A percentile compares a stretch with the other conserved stretches of the same genome.
These are phyloP conservation scores for Apostichopus parvimensis DNA, from an alignment of 35 echinoderm and acorn worm genomes.

Conservation along the genomic window DNA sequence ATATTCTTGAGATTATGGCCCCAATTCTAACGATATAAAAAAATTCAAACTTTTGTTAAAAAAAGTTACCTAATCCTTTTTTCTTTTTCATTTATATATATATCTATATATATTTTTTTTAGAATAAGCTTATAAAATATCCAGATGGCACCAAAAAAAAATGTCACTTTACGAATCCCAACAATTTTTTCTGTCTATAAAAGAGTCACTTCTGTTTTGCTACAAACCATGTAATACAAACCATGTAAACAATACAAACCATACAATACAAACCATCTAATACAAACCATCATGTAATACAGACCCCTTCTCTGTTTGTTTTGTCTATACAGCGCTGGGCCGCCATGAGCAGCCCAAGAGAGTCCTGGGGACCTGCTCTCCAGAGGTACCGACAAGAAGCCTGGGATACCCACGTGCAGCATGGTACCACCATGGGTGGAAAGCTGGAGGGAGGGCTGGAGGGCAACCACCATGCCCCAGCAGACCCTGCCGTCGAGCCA, in stretches of 20 bases:
- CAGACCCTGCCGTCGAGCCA: constrained; percentile 31
- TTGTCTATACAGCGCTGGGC: constrained; percentile 52
- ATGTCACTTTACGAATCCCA: too few species aligned
- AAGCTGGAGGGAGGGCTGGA: constrained; percentile 46
- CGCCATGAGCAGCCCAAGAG: constrained; percentile 63
- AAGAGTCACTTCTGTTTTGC: not conserved
- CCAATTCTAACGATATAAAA: too few species aligned
- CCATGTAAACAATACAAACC: not conserved
- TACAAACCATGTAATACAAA: not conserved
- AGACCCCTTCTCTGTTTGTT: too few species aligned
- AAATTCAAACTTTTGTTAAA: too few species aligned
- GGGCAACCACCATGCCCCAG: not conserved
- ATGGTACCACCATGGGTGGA: constrained; percentile 91
- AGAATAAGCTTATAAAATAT: too few species aligned
- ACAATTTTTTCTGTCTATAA: too few species aligned
- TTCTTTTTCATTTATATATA: too few species aligned
- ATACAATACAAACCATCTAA: not conserved
- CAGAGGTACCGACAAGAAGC: constrained; percentile 68
- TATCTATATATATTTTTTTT: too few species aligned
- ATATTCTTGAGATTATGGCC: too few species aligned
- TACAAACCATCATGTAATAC: too few species aligned
- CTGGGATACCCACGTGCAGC: constrained; percentile 67
- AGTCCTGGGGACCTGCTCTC: constrained; percentile 74
- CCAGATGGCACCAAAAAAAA: too few species aligned
- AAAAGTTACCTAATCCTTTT: too few species aligned